Percentiles rank a stretch among this genome's conserved stretches.
Evolutionary conservation across 2,797 vertebrate species (phyloP).

Genomic region (Anguilla megastoma): DNA sequence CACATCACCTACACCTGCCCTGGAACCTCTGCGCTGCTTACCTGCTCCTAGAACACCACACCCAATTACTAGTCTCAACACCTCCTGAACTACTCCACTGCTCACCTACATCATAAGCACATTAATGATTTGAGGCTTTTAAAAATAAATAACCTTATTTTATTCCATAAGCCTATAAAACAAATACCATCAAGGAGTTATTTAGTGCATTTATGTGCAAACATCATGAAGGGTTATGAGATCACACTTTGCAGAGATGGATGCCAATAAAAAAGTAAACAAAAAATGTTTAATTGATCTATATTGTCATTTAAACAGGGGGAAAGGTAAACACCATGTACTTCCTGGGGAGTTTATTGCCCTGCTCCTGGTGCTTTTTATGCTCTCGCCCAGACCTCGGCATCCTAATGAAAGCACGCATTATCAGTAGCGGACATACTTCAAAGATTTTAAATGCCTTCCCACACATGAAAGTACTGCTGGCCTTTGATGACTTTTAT

Average conservation of each 20-base stretch:
- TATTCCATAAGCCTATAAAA: not conserved
- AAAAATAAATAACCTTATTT: not conserved
- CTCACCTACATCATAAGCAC: not conserved
- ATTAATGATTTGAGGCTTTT: too few relatives aligned
- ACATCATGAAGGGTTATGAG: not conserved
- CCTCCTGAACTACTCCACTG: too few relatives aligned
- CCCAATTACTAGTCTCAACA: too few relatives aligned
- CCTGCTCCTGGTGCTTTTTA: not conserved
- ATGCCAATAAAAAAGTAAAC: not conserved
- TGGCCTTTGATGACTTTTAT: conserved; percentile 23
- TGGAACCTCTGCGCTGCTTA: too few relatives aligned
- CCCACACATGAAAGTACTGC: conserved; percentile 19
- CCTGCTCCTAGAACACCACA: too few relatives aligned
- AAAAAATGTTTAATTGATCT: not conserved
- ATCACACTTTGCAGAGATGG: not conserved
- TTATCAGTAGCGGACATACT: conserved; percentile 19
- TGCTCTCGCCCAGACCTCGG: not conserved
- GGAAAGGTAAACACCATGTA: not conserved
- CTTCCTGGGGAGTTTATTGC: not conserved
- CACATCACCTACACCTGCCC: too few relatives aligned
- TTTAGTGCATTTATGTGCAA: not conserved
- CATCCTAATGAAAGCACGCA: conserved; percentile 8
- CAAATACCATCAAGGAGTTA: not conserved
- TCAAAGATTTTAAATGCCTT: conserved; percentile 22
- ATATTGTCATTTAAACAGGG: not conserved